Evolutionary conservation across 2,113 vertebrate genomes (phyloP).

Genomic region (Laticauda laticaudata): DNA sequence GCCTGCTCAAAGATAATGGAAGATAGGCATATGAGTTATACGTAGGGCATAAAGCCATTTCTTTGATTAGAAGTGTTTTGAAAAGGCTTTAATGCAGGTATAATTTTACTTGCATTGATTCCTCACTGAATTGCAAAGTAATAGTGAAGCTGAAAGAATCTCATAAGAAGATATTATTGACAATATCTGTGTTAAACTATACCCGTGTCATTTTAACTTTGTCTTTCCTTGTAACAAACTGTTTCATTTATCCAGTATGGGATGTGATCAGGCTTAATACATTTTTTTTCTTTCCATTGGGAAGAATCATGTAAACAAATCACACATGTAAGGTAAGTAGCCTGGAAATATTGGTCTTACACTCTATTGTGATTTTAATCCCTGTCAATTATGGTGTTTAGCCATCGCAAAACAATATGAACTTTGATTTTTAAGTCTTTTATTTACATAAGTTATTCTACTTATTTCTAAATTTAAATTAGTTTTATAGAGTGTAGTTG

Average conservation of each 20-base stretch:
- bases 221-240: background rate
- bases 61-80: conserved; percentile 20
- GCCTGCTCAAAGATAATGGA: conserved; percentile 9
- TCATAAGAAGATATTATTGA: background rate
- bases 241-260: background rate
- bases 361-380: background rate
- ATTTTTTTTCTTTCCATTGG: background rate
- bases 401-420: background rate
- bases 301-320: background rate
- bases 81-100: background rate
- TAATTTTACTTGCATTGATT: background rate
- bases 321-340: background rate
- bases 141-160: background rate
- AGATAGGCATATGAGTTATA: conserved; percentile 1
- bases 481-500: background rate
- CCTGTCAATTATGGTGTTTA: background rate
- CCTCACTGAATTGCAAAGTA: background rate
- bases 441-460: background rate
- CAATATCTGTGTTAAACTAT: background rate
- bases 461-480: background rate
- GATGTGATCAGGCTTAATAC: background rate
- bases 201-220: background rate
- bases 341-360: background rate
- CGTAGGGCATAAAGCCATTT: background rate
- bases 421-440: background rate